Evolutionary conservation across 2,888 invertebrate genomes (phyloP).

Genomic region (Lepas anatifera): DNA sequence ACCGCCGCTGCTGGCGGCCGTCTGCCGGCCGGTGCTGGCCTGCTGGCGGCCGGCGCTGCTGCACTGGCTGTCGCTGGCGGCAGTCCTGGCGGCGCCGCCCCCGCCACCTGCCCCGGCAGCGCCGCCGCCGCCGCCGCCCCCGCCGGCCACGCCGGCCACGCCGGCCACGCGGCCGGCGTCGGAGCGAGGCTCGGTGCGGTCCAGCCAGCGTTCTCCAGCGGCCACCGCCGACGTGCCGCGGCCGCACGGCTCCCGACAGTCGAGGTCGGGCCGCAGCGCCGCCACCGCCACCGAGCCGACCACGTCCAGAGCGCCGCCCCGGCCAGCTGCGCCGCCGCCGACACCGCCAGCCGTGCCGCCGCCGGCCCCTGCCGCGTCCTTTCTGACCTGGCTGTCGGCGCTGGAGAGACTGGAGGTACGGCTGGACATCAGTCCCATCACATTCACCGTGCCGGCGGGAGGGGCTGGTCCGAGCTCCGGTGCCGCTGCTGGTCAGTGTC

Average conservation of each 20-base stretch:
- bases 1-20: neutral
- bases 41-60: slow-evolving; percentile 9
- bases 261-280: neutral
- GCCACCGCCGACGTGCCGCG: neutral
- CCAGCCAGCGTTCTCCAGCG: neutral
- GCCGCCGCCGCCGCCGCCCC: neutral
- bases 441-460: neutral
- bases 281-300: neutral
- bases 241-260: neutral
- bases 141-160: neutral
- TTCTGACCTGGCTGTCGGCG: neutral
- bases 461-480: neutral
- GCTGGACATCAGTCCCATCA: neutral
- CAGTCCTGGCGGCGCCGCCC: neutral
- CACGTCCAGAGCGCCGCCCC: neutral
- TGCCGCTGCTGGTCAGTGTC: neutral
- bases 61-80: neutral
- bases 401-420: slow-evolving; percentile 6
- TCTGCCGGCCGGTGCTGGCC: neutral
- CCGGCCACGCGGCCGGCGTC: neutral
- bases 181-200: neutral
- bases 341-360: neutral
- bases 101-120: neutral
- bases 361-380: neutral
- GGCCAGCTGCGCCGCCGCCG: neutral